phyloP scores from a whole-genome alignment of 1,140 invertebrate species.

The Bombus waltoni region DNA sequence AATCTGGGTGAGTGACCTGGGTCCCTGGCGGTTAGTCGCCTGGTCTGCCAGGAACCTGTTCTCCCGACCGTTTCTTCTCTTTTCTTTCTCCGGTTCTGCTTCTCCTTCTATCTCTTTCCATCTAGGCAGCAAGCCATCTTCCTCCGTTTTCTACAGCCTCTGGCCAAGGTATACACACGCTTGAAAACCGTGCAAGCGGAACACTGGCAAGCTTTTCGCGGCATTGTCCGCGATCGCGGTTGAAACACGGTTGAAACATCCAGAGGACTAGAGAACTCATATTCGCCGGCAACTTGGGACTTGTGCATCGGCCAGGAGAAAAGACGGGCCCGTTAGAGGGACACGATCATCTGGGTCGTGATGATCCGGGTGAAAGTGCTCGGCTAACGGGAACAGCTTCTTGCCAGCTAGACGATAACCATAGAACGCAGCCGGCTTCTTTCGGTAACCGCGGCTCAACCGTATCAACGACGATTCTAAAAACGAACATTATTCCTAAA shows the following conservation, averaged over 20 bases:
- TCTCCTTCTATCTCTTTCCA: background rate
- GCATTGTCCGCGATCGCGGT: constrained; percentile 39
- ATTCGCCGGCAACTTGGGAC: no score
- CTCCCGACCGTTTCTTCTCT: constrained; percentile 60
- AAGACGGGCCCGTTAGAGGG: constrained; percentile 57
- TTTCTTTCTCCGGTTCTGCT: background rate
- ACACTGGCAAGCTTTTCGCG: constrained; percentile 47
- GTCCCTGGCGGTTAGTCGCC: constrained; percentile 64
- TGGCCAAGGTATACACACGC: constrained; percentile 4
- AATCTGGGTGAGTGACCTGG: constrained; percentile 81
- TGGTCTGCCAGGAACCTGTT: constrained; percentile 71
- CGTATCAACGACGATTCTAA: background rate
- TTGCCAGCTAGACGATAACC: constrained; percentile 52
- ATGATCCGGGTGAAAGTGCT: constrained; percentile 70
- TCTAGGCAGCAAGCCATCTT: constrained; percentile 12
- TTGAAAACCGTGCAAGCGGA: constrained; percentile 56
- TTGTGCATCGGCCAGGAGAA: constrained; percentile 2
- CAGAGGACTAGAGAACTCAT: no score
- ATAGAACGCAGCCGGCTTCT: constrained; percentile 31
- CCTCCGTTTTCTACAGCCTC: constrained; percentile 37
- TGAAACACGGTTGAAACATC: no score
- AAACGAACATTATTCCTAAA: background rate
- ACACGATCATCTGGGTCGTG: constrained; percentile 70
- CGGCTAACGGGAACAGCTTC: constrained; percentile 63
- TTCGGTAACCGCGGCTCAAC: background rate